Evolutionary conservation across 2,797 vertebrate genomes (phyloP).

Genomic region (Vultur gryphus): DNA sequence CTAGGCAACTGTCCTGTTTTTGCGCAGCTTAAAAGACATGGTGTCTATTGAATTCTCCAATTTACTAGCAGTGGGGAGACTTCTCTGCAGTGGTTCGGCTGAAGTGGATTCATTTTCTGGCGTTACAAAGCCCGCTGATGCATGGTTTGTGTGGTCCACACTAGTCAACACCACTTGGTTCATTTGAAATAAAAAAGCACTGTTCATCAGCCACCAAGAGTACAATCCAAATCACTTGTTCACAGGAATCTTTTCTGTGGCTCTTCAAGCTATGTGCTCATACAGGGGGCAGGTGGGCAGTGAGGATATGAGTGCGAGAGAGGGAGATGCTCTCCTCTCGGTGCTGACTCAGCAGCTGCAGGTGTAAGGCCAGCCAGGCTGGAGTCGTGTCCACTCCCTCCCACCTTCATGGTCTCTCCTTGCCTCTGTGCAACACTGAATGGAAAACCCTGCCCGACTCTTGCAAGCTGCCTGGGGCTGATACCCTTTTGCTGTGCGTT

Average conservation of each 20-base stretch:
- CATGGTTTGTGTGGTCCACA: background rate
- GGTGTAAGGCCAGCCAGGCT: background rate
- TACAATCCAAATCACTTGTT: background rate
- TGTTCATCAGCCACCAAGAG: background rate
- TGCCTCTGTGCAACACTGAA: rapidly evolving
- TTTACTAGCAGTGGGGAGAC: background rate
- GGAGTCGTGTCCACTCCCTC: background rate
- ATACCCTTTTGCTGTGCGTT: background rate
- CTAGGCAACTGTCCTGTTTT: background rate
- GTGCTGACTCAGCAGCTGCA: background rate
- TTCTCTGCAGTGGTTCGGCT: background rate
- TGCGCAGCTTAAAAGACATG: background rate
- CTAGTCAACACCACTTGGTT: background rate
- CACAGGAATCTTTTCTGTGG: background rate
- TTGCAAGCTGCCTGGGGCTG: background rate
- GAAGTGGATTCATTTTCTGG: background rate
- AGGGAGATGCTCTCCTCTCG: background rate
- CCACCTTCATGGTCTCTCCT: background rate
- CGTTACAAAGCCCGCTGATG: background rate
- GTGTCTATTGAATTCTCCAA: background rate
- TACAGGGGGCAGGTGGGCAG: background rate
- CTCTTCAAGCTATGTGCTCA: background rate
- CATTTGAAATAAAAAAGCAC: background rate
- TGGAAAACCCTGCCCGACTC: background rate
- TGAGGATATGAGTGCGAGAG: background rate